phyloP scores from a whole-genome alignment of 2,888 invertebrate species.

The Fragum fragum region DNA sequence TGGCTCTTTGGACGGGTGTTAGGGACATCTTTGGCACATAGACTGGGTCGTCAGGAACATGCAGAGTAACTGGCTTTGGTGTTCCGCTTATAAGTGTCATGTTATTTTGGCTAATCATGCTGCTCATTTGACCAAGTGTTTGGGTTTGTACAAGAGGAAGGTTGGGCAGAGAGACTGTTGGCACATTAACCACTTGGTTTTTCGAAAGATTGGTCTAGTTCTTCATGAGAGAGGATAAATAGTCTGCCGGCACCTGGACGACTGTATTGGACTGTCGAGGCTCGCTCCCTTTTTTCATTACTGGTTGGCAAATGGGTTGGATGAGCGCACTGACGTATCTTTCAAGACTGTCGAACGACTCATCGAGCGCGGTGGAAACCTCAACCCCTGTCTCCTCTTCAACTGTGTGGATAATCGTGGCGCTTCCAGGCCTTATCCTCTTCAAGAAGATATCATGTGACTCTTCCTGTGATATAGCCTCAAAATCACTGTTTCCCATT shows the following conservation, averaged over 20 bases:
- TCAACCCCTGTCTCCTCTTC: background rate
- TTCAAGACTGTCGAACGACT: background rate
- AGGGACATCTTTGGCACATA: background rate
- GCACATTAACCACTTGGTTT: background rate
- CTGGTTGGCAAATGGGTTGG: background rate
- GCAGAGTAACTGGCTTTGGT: background rate
- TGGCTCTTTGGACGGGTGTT: background rate
- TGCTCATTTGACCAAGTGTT: background rate
- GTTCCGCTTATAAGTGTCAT: background rate
- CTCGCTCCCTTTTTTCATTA: background rate
- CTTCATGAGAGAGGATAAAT: background rate
- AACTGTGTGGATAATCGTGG: background rate
- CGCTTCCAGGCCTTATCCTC: background rate
- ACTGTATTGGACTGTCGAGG: background rate
- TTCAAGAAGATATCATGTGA: no score
- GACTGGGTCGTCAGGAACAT: background rate
- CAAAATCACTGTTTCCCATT: no score
- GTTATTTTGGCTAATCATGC: background rate
- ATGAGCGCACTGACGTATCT: background rate
- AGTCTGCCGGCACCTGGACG: conserved; percentile 9
- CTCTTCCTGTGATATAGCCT: no score
- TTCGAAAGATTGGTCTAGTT: background rate
- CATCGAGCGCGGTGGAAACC: background rate
- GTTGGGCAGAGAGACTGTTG: background rate
- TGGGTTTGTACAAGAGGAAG: background rate